Evolutionary conservation across 2,797 vertebrate species (phyloP).

Genomic region (Spinus pinus): DNA sequence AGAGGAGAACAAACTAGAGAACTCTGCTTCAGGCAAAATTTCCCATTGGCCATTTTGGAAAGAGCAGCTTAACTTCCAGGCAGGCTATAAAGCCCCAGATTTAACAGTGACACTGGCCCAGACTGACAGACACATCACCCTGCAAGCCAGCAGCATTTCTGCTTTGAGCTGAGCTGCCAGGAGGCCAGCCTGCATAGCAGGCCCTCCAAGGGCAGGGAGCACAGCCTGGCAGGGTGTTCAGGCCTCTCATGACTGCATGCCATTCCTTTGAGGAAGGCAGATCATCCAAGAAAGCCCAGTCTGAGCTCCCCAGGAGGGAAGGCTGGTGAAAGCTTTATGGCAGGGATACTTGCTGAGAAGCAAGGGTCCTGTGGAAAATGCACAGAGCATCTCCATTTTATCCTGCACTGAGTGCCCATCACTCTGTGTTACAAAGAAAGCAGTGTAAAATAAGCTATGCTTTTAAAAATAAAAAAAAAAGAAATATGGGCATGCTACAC

Average conservation of each 20-base stretch:
- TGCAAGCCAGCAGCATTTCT: background rate
- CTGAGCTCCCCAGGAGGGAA: background rate
- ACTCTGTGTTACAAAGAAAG: background rate
- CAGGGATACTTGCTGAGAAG: background rate
- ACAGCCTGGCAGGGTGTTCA: background rate
- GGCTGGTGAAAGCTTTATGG: background rate
- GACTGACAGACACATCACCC: background rate
- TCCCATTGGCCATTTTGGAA: background rate
- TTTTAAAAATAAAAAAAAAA: background rate
- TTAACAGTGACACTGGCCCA: background rate
- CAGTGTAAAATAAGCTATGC: background rate
- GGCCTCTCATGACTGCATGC: background rate
- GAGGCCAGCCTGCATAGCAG: background rate
- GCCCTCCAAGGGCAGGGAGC: background rate
- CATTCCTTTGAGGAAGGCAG: background rate
- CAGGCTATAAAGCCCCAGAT: background rate
- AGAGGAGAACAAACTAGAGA: background rate
- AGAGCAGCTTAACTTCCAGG: background rate
- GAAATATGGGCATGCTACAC: background rate
- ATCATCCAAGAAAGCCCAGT: background rate
- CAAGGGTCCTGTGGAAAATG: background rate
- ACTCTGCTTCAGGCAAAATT: background rate
- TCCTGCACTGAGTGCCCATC: background rate
- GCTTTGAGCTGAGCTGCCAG: background rate
- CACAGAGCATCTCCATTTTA: background rate